These are phyloP conservation scores for Tillus elongatus DNA, from an alignment of 2,888 invertebrate genomes.

Conservation along the genomic window DNA sequence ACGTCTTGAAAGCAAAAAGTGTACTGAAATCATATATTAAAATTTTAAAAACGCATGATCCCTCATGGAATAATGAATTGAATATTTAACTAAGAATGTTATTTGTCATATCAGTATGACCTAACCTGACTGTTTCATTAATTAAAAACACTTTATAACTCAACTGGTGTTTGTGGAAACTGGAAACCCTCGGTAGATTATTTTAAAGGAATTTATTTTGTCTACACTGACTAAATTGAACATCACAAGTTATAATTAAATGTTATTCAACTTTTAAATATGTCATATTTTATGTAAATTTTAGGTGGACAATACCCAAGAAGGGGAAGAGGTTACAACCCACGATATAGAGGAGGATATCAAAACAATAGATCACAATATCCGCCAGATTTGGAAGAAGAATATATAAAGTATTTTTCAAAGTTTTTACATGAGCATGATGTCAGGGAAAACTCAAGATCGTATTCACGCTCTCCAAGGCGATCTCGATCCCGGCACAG, in stretches of 20 bases:
- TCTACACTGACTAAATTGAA: too few relatives aligned
- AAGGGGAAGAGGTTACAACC: slow-evolving; percentile 19
- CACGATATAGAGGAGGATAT: slow-evolving; percentile 33
- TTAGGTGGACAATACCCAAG: slow-evolving; percentile 13
- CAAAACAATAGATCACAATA: slow-evolving; percentile 24
- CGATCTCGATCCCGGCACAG: slow-evolving; percentile 37
- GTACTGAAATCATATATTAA: too few relatives aligned
- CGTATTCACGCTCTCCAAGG: slow-evolving; percentile 7
- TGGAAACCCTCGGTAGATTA: slow-evolving; percentile 22
- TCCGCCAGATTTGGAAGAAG: slow-evolving; percentile 35
- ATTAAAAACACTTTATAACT: too few relatives aligned
- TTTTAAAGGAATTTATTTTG: slow-evolving; percentile 27
- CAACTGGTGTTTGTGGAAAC: too few relatives aligned
- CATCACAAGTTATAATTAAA: too few relatives aligned
- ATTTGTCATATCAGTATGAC: too few relatives aligned
- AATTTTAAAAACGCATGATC: too few relatives aligned
- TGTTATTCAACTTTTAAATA: too few relatives aligned
- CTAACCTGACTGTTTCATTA: too few relatives aligned
- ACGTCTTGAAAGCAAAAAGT: too few relatives aligned
- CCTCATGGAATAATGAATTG: too few relatives aligned
- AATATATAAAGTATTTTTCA: slow-evolving; percentile 52
- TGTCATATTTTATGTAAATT: slow-evolving; percentile 4
- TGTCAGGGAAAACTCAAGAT: background rate
- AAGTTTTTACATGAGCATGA: slow-evolving; percentile 46
- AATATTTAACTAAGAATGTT: too few relatives aligned